A percentile compares a stretch with the other conserved stretches of the same genome.
These are phyloP conservation scores for Drosophila prosaltans DNA, from an alignment of 1,140 invertebrate species.

Conservation along the genomic window DNA sequence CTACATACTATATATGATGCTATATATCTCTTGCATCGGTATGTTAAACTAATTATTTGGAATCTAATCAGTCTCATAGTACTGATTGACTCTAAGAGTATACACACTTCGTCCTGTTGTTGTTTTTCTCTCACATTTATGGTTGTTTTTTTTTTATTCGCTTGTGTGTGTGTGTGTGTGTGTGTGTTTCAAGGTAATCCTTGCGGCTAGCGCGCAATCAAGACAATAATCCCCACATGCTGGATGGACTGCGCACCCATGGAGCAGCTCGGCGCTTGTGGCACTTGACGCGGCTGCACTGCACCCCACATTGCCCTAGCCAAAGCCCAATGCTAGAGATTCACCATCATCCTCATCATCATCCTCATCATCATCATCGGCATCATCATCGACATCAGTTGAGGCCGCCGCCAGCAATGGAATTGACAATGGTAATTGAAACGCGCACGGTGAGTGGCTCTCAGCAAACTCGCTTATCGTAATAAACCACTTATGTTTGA, in stretches of 20 bases:
- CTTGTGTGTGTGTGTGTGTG: conserved; percentile 12
- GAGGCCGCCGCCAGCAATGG: conserved; percentile 17
- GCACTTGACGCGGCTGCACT: conserved; percentile 49
- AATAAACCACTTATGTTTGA: conserved; percentile 67
- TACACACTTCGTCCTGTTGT: too few relatives aligned
- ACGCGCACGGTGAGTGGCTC: conserved; percentile 61
- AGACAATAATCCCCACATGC: conserved; percentile 54
- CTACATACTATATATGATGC: too few relatives aligned
- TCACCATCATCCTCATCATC: neutral
- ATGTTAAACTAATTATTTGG: too few relatives aligned
- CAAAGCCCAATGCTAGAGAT: neutral
- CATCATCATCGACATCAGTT: neutral
- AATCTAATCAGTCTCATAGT: too few relatives aligned
- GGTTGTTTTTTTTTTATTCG: too few relatives aligned
- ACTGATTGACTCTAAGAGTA: too few relatives aligned
- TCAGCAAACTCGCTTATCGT: conserved; percentile 62
- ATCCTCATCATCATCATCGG: neutral
- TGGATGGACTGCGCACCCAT: neutral
- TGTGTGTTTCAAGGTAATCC: conserved; percentile 40
- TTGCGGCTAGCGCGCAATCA: conserved; percentile 52
- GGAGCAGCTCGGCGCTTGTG: conserved; percentile 14
- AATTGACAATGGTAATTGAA: conserved; percentile 78
- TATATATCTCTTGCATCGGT: too few relatives aligned
- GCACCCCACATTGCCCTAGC: neutral
- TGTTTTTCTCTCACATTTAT: too few relatives aligned